Base-by-base conservation (phyloP, 2,888 invertebrate genomes). In the Torymus auratus region DNA sequence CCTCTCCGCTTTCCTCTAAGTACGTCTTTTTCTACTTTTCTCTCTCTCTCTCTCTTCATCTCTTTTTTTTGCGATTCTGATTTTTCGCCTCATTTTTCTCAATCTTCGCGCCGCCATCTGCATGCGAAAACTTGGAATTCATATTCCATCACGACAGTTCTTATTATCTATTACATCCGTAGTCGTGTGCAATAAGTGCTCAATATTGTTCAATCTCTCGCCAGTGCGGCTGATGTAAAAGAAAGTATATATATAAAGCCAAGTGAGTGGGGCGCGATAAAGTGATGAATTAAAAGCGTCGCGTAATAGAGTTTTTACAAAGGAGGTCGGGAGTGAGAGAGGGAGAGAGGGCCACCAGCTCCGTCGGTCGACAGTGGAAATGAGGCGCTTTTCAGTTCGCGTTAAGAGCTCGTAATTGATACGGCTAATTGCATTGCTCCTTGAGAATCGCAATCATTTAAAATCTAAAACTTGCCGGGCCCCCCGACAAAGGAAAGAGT, bases 321-420 rank as follows among this genome's bases (percentile, higher is more conserved):
- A 86, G 84, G 75, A 82, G 76, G 81, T 81, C 74, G 75, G 69
- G 69, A 28, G 28, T 2, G 28, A 28, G 28, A 28, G 28, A 28
- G 7, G 28, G 7, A 7, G 28, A 4, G 7, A n/a, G n/a, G n/a
- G n/a, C n/a, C n/a, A n/a, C 5, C 3, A 7, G 2, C 28, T 3
- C 3, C 28, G 28, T 2, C 28, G 28, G 28, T 81, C 52, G 78
- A 84, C 76, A 80, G 75, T 81, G 77, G 83, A 83, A 84, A 84
- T 82, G 83, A 85, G 64, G 28, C 28, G 28, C 58, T 70, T 79
- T 73, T 68, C 50, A 56, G 52, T 20, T 3, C 4, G 67, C 67
- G 14, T 69, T 89, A 87, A 88, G 88, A 89, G 88, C 88, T 84
- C 83, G 84, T 87, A 88, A 88, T 89, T 89, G 88, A 88, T 87